Evolutionary conservation across 2,113 vertebrate genomes (phyloP), one percentile per base, ranked within the genome.

Genomic region (Lasiurus borealis): DNA sequence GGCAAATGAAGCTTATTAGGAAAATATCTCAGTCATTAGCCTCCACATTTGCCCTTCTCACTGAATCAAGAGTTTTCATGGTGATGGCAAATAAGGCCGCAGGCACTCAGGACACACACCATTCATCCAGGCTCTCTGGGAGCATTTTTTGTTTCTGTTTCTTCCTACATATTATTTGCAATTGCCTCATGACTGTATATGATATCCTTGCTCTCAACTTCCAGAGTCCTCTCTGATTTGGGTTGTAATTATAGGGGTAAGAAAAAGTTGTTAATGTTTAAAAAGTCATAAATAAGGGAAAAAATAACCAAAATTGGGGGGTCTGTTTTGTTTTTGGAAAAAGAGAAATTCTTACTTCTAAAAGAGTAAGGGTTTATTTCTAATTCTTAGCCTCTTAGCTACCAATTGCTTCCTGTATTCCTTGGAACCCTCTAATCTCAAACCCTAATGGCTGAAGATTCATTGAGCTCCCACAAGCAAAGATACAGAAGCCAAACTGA

Each of bases 351-450:
- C 31, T 81, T 71, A 29, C 23, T 84, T 83, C 73, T 69, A n/a
- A 59, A 77, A 29, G 14, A 88, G 8, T 48, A 40, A 77, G 23
- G 13, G 68, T 25, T 69, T 81, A 81, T 87, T 66, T 87, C n/a
- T 73, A 23, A 66, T n/a, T 46, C 92, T 85, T 46, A 93, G 85
- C 52, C 72, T 88, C 29, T 27, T 23, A 9, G n/a, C 34, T 68
- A 66, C 36, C 71, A 82, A 59, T 16, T 72, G 69, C 54, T 95
- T 88, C 80, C 48, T 40, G 12, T 48, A 78, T 78, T 75, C 71
- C 88, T 78, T 68, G 36, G 82, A 95, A 87, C 2, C n/a, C n/a
- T 94, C 77, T 78, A 46, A 66, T 82, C 64, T 81, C 59, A 94
- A 72, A 64, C 23, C 48, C 81, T 68, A 78, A 1, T 83, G 77